phyloP scores from a whole-genome alignment of 2,797 vertebrate genomes.

The Cynopterus sphinx region DNA sequence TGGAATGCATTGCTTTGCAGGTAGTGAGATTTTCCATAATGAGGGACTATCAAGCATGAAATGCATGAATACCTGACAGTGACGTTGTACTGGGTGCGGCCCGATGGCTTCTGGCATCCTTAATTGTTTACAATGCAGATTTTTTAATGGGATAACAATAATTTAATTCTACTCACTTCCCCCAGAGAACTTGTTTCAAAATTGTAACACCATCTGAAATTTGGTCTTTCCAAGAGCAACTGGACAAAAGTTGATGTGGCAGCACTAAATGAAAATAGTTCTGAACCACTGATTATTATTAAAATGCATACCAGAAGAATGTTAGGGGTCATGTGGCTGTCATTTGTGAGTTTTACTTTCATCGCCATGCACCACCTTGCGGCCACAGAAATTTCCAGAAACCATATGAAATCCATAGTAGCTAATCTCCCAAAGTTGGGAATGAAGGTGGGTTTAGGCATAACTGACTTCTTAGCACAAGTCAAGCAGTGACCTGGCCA shows the following conservation, averaged over 20 bases:
- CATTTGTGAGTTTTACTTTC: constrained; percentile 31
- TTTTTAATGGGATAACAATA: not conserved
- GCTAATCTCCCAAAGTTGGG: not conserved
- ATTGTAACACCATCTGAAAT: not conserved
- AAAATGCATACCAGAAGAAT: constrained; percentile 5
- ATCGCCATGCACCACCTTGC: not conserved
- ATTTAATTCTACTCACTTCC: constrained; percentile 16
- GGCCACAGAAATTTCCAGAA: not conserved
- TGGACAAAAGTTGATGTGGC: not conserved
- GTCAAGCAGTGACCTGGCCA: not conserved
- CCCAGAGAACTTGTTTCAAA: not conserved
- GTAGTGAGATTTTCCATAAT: not conserved
- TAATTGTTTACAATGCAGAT: constrained; percentile 15
- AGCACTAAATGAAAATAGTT: not conserved
- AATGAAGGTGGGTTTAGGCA: not conserved
- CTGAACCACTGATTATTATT: not conserved
- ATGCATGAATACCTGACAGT: not conserved
- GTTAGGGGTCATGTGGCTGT: not conserved
- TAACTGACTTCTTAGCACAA: not conserved
- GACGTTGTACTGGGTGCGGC: not conserved
- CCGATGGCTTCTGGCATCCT: not conserved
- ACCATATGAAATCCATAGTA: not conserved
- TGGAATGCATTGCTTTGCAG: not conserved
- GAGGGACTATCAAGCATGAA: not conserved
- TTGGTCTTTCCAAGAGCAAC: not conserved